phyloP scores from a whole-genome alignment of 2,888 invertebrate genomes.

The Drosophila nr. perissopoda region DNA sequence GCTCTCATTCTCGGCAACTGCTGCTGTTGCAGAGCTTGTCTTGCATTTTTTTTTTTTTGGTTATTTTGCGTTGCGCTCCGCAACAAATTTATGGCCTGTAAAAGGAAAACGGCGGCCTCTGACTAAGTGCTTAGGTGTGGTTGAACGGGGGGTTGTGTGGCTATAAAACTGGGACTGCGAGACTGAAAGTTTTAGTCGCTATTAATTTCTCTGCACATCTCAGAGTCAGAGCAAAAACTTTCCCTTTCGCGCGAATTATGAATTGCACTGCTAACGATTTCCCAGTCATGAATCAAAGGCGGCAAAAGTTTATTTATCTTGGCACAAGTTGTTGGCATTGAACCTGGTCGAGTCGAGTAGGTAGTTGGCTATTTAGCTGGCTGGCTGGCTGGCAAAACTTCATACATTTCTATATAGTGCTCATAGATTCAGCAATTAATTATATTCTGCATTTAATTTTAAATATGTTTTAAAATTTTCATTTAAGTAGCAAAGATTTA shows the following conservation, averaged over 20 bases:
- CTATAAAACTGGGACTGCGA: constrained; percentile 34
- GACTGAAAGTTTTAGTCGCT: constrained; percentile 67
- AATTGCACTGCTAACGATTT: constrained; percentile 44
- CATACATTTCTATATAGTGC: no score
- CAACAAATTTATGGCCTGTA: constrained; percentile 68
- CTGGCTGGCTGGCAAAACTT: no score
- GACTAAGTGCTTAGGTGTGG: constrained; percentile 18
- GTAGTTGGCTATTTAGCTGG: no score
- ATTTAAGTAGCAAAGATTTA: background rate
- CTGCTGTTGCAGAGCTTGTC: constrained; percentile 51
- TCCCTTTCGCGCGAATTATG: constrained; percentile 59
- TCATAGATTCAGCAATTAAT: background rate
- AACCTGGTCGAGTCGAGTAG: background rate
- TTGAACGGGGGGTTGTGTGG: background rate
- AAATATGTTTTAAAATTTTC: accelerated
- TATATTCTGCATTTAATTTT: background rate
- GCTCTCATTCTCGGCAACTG: constrained; percentile 16
- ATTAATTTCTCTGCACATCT: constrained; percentile 62
- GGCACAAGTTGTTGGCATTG: background rate
- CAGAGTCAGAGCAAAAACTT: constrained; percentile 34
- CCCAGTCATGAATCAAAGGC: constrained; percentile 21
- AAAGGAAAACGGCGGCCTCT: constrained; percentile 32
- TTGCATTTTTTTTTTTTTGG: constrained; percentile 67
- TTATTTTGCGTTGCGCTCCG: constrained; percentile 63
- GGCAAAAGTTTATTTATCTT: constrained; percentile 24